Evolutionary conservation across 2,113 vertebrate genomes (phyloP), one percentile per base, ranked within the genome.

Genomic region (Passer domesticus): DNA sequence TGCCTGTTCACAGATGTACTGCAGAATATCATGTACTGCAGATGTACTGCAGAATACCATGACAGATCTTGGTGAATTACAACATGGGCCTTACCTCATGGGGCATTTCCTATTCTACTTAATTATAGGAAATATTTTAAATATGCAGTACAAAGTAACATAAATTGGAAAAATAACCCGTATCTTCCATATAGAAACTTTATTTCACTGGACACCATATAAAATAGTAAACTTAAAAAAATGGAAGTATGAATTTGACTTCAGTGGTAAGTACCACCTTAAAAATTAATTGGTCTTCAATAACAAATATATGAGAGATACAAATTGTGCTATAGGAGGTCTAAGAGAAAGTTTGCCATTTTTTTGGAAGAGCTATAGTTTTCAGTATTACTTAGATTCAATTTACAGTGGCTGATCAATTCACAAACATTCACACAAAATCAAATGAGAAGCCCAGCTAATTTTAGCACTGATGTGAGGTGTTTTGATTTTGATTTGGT

Each of bases 221-320:
- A 97, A 98, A 98, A 97, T 89, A 96, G 85, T 96, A 92, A 97
- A 96, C 89, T 92, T 95, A 64, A 89, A 74, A 92, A 95, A 94
- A 91, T 13, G 44, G 93, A 95, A 96, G 92, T 91, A 93, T 6
- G 25, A 92, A 96, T 94, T 92, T 91, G 50, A 96, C 78, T 91
- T 89, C 63, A 96, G 83, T 92, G 52, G 53, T 95, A 97, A 92
- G 16, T 47, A 85, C 66, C 93, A 41, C 89, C 83, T 94, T 89
- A 93, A 96, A 92, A 96, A 92, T 69, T 25, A 90, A 91, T 75
- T 96, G 44, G 62, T 96, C 90, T 97, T 95, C 89, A 94, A 79
- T 90, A 95, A 83, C 60, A 94, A 97, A 88, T 58, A 93, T 5
- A 64, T 66, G 33, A 96, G 82, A 96, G 85, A 93, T 91, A 97